A percentile compares a stretch with the other conserved stretches of the same genome.
phyloP scores from a whole-genome alignment of 2,888 invertebrate species.

The Cryptocheilus praepositus region DNA sequence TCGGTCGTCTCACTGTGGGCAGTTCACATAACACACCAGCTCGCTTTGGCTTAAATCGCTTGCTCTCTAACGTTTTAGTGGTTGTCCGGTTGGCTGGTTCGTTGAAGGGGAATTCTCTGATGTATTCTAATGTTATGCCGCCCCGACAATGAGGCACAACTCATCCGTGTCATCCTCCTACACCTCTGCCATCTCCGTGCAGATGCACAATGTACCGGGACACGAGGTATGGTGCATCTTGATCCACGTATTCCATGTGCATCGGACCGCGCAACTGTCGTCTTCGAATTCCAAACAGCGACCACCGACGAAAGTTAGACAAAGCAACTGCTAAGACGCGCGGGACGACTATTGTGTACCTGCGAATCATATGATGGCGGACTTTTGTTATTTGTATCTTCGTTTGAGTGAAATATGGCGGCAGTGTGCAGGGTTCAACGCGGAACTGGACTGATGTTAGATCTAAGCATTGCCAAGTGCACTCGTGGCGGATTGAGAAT shows the following conservation, averaged over 20 bases:
- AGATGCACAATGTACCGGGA: too few relatives aligned
- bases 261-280: too few relatives aligned
- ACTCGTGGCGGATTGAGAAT: too few relatives aligned
- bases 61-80: slow-evolving; percentile 38
- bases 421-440: too few relatives aligned
- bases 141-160: slow-evolving; percentile 73
- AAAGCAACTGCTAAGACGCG: background rate
- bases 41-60: slow-evolving; percentile 17
- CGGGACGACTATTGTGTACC: background rate
- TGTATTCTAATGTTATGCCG: slow-evolving; percentile 73
- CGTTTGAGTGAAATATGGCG: background rate
- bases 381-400: background rate
- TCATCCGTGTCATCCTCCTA: slow-evolving; percentile 67
- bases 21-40: background rate
- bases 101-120: slow-evolving; percentile 52
- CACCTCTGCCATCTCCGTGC: slow-evolving; percentile 53
- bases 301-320: background rate
- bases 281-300: background rate
- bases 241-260: too few relatives aligned
- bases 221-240: too few relatives aligned
- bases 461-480: too few relatives aligned
- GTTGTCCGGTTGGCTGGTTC: slow-evolving; percentile 16
- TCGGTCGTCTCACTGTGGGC: background rate
- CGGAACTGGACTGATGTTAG: too few relatives aligned
- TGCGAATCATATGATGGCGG: too few relatives aligned